Percentiles rank a stretch among this genome's conserved stretches.
Evolutionary conservation across 92 coral and sea anemone genomes (phyloP).

Genomic region (Phenganax subtilis): DNA sequence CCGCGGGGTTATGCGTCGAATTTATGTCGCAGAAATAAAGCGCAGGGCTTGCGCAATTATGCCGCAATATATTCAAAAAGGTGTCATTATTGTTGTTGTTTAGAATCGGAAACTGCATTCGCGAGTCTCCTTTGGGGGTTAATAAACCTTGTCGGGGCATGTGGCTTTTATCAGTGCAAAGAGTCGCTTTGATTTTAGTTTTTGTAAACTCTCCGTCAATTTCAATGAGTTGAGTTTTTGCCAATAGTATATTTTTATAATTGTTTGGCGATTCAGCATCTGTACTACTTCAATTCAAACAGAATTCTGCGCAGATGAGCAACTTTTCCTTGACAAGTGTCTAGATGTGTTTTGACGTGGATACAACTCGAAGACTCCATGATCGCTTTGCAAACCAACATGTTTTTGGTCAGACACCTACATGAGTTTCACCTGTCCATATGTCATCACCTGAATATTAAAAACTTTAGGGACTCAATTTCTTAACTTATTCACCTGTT

Average conservation of each 20-base stretch:
- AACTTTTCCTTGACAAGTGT: no score
- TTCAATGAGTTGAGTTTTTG: no score
- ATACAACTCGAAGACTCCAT: neutral
- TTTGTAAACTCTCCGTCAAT: no score
- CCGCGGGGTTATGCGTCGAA: no score
- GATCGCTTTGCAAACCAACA: neutral
- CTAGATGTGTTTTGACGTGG: no score
- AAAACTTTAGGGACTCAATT: neutral
- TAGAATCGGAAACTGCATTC: slow-evolving; percentile 6
- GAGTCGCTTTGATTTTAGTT: no score
- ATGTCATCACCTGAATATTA: slow-evolving; percentile 19
- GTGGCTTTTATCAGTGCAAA: no score
- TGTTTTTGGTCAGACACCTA: neutral
- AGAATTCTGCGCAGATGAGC: no score
- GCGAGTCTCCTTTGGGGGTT: neutral
- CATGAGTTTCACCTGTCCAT: slow-evolving; percentile 5
- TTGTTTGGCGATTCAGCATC: no score
- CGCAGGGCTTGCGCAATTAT: slow-evolving; percentile 24
- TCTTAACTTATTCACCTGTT: neutral
- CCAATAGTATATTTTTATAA: no score
- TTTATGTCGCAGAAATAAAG: neutral
- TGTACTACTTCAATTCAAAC: no score
- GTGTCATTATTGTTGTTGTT: neutral
- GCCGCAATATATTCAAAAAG: neutral
- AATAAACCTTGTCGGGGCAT: slow-evolving; percentile 1